Percentiles rank a stretch among this genome's conserved stretches.
These are phyloP conservation scores for Pseudococcus longispinus DNA, from an alignment of 2,888 invertebrate genomes.

Conservation along the genomic window DNA sequence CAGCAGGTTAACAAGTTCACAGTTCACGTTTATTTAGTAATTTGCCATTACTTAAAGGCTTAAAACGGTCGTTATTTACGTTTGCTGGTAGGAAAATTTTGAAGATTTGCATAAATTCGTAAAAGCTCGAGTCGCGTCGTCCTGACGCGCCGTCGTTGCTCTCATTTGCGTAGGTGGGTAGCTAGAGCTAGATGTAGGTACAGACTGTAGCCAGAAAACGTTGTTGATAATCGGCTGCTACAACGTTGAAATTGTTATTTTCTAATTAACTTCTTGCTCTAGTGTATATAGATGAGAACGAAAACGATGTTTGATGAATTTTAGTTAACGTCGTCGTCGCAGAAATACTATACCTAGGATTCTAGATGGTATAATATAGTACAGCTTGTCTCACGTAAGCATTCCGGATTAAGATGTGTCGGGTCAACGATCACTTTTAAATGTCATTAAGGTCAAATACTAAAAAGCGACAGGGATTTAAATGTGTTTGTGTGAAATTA, in stretches of 20 bases:
- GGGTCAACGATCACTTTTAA: not conserved
- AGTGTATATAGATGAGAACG: no score
- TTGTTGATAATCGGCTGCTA: slow-evolving; percentile 26
- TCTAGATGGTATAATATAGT: not conserved
- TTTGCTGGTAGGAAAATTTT: slow-evolving; percentile 11
- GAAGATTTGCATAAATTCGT: slow-evolving; percentile 30
- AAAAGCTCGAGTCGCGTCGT: not conserved
- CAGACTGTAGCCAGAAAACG: no score
- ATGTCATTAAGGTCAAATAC: not conserved
- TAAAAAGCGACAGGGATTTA: not conserved
- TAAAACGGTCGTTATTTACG: slow-evolving; percentile 31
- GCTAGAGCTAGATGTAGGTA: no score
- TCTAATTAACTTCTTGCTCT: slow-evolving; percentile 22
- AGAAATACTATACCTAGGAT: not conserved
- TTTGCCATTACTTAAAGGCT: slow-evolving; percentile 41
- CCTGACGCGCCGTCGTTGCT: not conserved
- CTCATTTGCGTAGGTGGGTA: not conserved
- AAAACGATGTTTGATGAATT: slow-evolving; percentile 11
- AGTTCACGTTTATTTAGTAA: slow-evolving; percentile 36
- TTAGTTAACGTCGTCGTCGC: not conserved
- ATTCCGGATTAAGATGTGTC: not conserved
- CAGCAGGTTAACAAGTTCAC: slow-evolving; percentile 21
- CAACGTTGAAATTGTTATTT: slow-evolving; percentile 21
- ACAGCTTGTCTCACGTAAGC: not conserved
- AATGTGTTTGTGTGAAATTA: not conserved